These are phyloP conservation scores for Nasua narica DNA, from an alignment of 2,797 vertebrate species.

Conservation along the genomic window DNA sequence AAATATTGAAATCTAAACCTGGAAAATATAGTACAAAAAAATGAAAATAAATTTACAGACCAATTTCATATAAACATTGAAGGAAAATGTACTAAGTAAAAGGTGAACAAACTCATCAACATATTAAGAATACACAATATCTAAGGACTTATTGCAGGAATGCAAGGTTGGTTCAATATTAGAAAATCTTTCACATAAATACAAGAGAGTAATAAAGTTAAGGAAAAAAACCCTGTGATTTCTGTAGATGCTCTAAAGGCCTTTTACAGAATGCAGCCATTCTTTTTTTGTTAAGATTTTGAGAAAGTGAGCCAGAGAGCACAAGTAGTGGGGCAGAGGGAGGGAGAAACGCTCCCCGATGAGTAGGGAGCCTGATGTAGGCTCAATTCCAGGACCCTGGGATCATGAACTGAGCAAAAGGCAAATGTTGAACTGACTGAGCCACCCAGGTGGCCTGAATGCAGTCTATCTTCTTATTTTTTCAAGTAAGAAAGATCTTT, in stretches of 20 bases:
- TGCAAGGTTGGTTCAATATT: not conserved
- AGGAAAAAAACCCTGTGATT: not conserved
- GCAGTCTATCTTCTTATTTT: too few relatives aligned
- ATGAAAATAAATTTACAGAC: not conserved
- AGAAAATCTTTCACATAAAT: not conserved
- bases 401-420: too few relatives aligned
- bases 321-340: not conserved
- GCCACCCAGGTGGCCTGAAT: too few relatives aligned
- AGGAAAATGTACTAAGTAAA: not conserved
- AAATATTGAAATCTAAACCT: not conserved
- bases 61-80: not conserved
- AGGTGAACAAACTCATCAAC: not conserved
- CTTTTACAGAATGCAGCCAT: not conserved
- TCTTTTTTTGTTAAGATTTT: not conserved
- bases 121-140: not conserved
- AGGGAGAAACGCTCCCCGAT: not conserved
- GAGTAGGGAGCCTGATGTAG: not conserved
- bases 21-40: not conserved
- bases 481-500: too few relatives aligned
- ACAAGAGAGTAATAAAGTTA: not conserved
- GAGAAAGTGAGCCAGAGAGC: not conserved
- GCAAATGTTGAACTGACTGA: not conserved
- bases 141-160: not conserved
- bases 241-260: not conserved
- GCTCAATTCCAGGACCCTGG: not conserved